Evolutionary conservation across 2,888 invertebrate genomes (phyloP), one percentile per base, ranked within the genome.

Genomic region (Thecocarcelia acutangulata): DNA sequence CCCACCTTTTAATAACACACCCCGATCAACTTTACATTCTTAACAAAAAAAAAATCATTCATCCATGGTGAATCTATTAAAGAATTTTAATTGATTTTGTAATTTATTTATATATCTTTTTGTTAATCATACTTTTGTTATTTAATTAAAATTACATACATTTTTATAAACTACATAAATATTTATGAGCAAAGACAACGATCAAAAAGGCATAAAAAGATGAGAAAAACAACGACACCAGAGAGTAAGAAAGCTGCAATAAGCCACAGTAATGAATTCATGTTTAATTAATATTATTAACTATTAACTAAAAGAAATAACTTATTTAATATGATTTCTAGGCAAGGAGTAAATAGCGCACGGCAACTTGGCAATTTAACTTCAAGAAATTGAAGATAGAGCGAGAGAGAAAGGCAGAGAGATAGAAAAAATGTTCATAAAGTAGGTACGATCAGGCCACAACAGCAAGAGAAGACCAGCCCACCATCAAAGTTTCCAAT

Each of bases 11-110:
- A 68, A 61, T 54, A 73, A 15, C 73, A 79, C 79, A 73, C 73
- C 78, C 66, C 52, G 75, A 68, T 19, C 46, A 61, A 46, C 15
- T 68, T 46, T 46, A 75, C 50, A 66, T 58, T 40, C 50, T 15
- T 28, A 15, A 2, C 15, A 24, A 37, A 66, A 50, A 9, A 21
- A 50, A 42, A 2, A 2, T 17, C 3, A 66, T 12, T 12, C 37
- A 46, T 56, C 28, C 46, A 28, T 17, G 46, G 52, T 24, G 52
- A 69, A 46, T 52, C 61, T 48, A 52, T 69, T 50, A 52, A 76
- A 61, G 69, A 76, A 76, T 76, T 76, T 76, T 76, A 76, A 76
- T 76, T 76, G 69, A 76, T 69, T 76, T 76, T 76, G 19, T 59
- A 56, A 12, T 61, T 19, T 15, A 28, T 66, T 24, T 54, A 17